A percentile compares a stretch with the other conserved stretches of the same genome.
phyloP scores from a whole-genome alignment of 2,888 invertebrate species.

The Adelphocoris suturalis region DNA sequence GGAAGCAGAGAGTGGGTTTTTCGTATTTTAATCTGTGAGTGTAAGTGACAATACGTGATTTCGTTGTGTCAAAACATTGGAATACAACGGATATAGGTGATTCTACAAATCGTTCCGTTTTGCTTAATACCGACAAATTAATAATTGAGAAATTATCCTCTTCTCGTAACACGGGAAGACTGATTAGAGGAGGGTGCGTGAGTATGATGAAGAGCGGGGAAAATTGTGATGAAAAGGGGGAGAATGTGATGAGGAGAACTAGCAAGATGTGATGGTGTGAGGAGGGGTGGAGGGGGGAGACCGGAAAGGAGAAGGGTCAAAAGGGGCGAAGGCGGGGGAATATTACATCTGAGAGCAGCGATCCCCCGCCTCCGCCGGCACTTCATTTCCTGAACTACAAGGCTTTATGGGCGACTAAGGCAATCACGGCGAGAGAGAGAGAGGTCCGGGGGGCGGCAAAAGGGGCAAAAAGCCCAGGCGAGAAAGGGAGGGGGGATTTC shows the following conservation, averaged over 20 bases:
- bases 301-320: slow-evolving; percentile 26
- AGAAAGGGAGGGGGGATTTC: neutral
- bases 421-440: slow-evolving; percentile 43
- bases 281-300: neutral
- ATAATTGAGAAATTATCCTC: too few species aligned
- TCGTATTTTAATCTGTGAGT: too few species aligned
- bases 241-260: neutral
- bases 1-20: too few species aligned
- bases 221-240: neutral
- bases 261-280: neutral
- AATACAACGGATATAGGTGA: too few species aligned
- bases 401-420: slow-evolving; percentile 58
- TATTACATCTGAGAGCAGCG: slow-evolving; percentile 9
- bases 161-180: neutral
- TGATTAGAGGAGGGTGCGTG: neutral
- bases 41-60: too few species aligned
- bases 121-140: too few species aligned
- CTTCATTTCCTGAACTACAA: slow-evolving; percentile 68
- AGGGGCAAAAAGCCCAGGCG: neutral
- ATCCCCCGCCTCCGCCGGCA: neutral
- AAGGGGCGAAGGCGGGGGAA: neutral
- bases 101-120: too few species aligned
- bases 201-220: neutral
- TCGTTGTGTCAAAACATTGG: too few species aligned
- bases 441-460: neutral